phyloP scores from a whole-genome alignment of 1,140 invertebrate genomes.

The Ylistrum balloti region DNA sequence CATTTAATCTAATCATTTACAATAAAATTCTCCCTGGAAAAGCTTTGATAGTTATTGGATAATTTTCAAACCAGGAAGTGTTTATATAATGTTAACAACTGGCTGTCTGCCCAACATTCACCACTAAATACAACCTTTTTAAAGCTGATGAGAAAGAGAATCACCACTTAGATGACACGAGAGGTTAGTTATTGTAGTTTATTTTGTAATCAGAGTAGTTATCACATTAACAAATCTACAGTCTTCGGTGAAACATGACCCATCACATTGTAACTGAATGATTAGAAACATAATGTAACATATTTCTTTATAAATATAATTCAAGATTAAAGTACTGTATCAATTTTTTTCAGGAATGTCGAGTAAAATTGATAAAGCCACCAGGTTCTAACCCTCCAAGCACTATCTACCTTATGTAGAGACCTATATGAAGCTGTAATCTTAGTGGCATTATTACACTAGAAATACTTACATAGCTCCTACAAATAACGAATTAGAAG shows the following conservation, averaged over 20 bases:
- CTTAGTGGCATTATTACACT: too few species aligned
- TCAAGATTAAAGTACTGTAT: background rate
- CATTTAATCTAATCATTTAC: too few species aligned
- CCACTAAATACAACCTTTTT: too few species aligned
- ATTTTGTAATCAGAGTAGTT: background rate
- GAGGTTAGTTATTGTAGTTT: background rate
- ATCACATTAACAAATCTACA: background rate
- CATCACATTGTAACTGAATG: background rate
- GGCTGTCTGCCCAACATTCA: background rate
- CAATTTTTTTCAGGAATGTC: background rate
- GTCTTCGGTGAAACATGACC: background rate
- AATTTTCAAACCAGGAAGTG: background rate
- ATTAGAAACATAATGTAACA: background rate
- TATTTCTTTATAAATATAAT: constrained; percentile 17
- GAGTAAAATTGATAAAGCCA: background rate
- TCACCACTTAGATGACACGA: background rate
- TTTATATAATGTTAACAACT: background rate
- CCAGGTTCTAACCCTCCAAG: background rate
- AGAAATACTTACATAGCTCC: constrained; percentile 68
- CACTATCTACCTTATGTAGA: background rate
- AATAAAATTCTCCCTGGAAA: too few species aligned
- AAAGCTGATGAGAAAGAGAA: background rate
- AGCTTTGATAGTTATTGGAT: too few species aligned
- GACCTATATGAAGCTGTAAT: too few species aligned
- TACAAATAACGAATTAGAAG: constrained; percentile 62